Evolutionary conservation across 2,113 vertebrate genomes (phyloP), one percentile per base, ranked within the genome.

Genomic region (Nothoprocta perdicaria): DNA sequence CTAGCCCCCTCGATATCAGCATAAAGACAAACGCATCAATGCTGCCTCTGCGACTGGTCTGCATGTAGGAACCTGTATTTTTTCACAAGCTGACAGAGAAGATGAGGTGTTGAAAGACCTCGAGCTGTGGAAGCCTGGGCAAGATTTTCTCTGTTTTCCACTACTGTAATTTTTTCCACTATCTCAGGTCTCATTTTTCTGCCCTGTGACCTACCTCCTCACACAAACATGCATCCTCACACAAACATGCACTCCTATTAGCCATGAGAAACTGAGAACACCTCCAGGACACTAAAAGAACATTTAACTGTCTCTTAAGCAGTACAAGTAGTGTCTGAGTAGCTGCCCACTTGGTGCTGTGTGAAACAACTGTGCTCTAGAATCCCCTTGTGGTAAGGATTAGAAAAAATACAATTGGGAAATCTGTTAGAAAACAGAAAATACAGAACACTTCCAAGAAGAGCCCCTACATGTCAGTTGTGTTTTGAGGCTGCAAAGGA

Each of bases 111-210:
- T 41, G 48, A 82, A 90, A 26, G 17, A 74, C 18, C 41, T 69
- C 61, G 38, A 48, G 40, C 31, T 77, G 50, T 57, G 53, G 61
- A 84, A 72, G n/a, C 57, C 69, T 71, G 66, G 62, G 57, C 74
- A 75, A 67, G 91, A 43, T 33, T 83, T 17, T 78, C 22, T 87
- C 80, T 91, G 74, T 31, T 94, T 93, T 90, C 33, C n/a, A 29
- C 12, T 55, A 12, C 58, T 41, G 43, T 45, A 84, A 77, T 5
- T 89, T 92, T 58, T 74, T 84, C 93, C 79, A 82, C 84, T 91
- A 84, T 41, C 66, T 92, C 76, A 85, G 12, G 24, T 68, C 43
- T 91, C 53, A 17, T 57, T 15, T 29, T 17, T 57, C 48, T 78
- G 29, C 10, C 33, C 23, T 19, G 40, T 58, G 60, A 80, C 43